Conservation (phyloP, 2,888 invertebrate genomes). For the Protophormia terraenovae region DNA sequence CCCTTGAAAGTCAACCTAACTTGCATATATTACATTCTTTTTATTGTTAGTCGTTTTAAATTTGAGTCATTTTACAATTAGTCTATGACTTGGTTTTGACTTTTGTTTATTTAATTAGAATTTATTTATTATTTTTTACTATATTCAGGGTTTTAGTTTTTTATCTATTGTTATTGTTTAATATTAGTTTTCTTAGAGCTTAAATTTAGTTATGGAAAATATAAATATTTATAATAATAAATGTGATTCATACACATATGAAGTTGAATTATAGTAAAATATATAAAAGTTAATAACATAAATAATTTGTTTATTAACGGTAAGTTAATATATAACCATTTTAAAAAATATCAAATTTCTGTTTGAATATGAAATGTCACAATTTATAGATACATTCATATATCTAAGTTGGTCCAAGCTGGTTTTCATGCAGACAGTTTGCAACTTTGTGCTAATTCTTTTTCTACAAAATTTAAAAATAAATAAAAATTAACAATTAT, state of each 20-base stretch:
- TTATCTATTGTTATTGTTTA: slow-evolving; percentile 44
- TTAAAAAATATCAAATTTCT: no score
- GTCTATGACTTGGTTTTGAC: slow-evolving; percentile 58
- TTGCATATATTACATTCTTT: no score
- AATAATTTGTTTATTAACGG: no score
- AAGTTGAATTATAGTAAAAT: not conserved
- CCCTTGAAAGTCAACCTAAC: no score
- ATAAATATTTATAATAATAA: slow-evolving; percentile 20
- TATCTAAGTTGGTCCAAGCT: no score
- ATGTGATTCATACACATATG: slow-evolving; percentile 3
- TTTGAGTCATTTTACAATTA: slow-evolving; percentile 64
- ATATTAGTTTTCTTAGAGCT: slow-evolving; percentile 45
- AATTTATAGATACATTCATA: no score
- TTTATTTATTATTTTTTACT: slow-evolving; percentile 61
- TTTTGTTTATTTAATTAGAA: slow-evolving; percentile 68
- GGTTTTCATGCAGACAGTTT: no score
- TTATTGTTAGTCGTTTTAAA: slow-evolving; percentile 42
- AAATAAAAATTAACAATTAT: no score
- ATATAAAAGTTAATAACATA: not conserved
- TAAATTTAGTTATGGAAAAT: not conserved
- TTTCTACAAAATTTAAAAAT: no score
- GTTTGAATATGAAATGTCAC: no score
- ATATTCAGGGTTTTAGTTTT: slow-evolving; percentile 55
- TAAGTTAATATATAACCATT: no score
- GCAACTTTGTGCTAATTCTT: no score